Evolutionary conservation across 2,888 invertebrate species (phyloP), one percentile per base, ranked within the genome.

Genomic region (Electrophaes corylata): DNA sequence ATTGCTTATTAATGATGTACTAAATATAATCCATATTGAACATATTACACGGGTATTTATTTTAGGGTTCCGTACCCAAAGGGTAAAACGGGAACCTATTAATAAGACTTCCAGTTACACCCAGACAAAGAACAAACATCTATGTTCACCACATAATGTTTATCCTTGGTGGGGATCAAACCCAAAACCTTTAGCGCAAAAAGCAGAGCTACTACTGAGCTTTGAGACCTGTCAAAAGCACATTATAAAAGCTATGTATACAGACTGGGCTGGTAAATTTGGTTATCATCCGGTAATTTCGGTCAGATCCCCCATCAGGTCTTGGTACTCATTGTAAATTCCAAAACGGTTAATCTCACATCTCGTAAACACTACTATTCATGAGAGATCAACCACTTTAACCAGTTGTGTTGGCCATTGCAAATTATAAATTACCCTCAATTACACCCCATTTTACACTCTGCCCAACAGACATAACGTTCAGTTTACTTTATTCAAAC

Each of bases 351-450:
- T 33, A 20, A 45, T 44, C 18, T 40, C 43, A 55, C 47, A 45
- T 57, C 62, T 54, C 62, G 33, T 66, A 68, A 67, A 65, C 65
- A 71, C 67, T 66, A 66, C 66, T 72, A 73, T 73, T 70, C 71
- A 74, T 69, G 69, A 74, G 69, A 74, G 70, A 75, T 72, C 65
- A 72, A 70, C 70, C 69, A 67, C 60, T 71, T 74, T 69, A 68
- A 66, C 66, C 69, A 41, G 33, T 44, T 39, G 40, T 52, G 62
- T 46, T 60, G 65, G 60, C 64, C 64, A 57, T 49, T 64, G 65
- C 69, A 71, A 73, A 75, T 75, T 71, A 73, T 67, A 58, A 61
- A 68, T 68, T 52, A 49, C 18, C 35, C 41, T 10, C 20, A 12
- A 11, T 31, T 19, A 40, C 26, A 54, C 14, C 14, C 26, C 3